Evolutionary conservation across 2,888 invertebrate genomes (phyloP), one percentile per base, ranked within the genome.

Genomic region (Notocelia uddmanniana): DNA sequence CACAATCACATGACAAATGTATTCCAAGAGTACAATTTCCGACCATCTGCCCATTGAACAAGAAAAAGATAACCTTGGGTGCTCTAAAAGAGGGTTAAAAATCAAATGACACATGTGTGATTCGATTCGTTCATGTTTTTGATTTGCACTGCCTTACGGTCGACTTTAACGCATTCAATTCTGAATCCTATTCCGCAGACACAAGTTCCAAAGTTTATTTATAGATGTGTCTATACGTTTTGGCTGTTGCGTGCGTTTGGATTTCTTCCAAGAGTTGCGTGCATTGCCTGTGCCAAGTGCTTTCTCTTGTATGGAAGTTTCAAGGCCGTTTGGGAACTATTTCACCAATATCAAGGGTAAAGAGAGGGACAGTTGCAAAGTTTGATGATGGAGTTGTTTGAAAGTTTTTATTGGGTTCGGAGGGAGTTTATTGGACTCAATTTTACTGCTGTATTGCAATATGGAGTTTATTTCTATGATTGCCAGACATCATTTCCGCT

Each of bases 241-340:
- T 59, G 21, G 13, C 19, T 26, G 52, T 2, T 68, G 71, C 66
- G 66, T 71, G 59, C 18, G 37, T 15, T 71, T 71, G 71, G 66
- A 60, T 8, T 31, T 9, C 18, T 26, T 71, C 71, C 71, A 71
- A 71, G 15, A 41, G 26, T 48, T 71, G 71, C 71, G 71, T 71
- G 66, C 54, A 37, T 21, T 31, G 52, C 19, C 21, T 5, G 34
- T 66, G 71, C 66, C 71, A 71, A 66, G 31, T 59, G 66, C 66
- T 66, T 71, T 71, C 70, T 59, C 70, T 57, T 60, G 54, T 23
- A 54, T 69, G 52, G 18, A 58, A 26, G 69, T 45, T 60, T 58
- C 59, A 71, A 71, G 71, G 71, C 34, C 59, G 26, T 52, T 64
- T 19, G 45, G 48, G 21, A 52, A 54, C 37, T 41, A 68, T 62